phyloP scores from a whole-genome alignment of 1,140 invertebrate genomes.

The Drosophila arizonae region DNA sequence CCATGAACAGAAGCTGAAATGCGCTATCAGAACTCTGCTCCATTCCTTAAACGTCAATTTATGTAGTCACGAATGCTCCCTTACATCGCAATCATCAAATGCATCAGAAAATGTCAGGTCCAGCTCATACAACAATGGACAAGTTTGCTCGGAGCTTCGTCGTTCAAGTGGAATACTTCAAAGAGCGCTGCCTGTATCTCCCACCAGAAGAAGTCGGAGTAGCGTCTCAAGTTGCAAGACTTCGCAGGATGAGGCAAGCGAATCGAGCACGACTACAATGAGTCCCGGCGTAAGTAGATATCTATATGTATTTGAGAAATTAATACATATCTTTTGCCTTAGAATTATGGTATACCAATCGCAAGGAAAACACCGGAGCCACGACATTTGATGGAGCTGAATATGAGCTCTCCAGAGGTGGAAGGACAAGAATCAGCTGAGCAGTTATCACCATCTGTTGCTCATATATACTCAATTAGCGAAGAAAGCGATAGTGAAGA shows the following conservation, averaged over 20 bases:
- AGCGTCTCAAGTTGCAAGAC: neutral
- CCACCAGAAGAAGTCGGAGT: neutral
- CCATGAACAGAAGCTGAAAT: conserved; percentile 30
- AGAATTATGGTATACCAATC: neutral
- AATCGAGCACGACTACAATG: neutral
- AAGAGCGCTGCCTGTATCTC: conserved; percentile 3
- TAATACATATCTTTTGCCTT: neutral
- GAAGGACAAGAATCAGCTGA: neutral
- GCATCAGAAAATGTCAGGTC: conserved; percentile 3
- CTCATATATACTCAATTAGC: conserved; percentile 21
- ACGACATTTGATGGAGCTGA: conserved; percentile 14
- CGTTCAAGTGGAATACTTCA: conserved; percentile 20
- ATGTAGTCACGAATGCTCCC: neutral
- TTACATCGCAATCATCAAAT: neutral
- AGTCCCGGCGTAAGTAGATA: neutral
- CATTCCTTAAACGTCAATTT: conserved; percentile 15
- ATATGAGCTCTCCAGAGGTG: neutral
- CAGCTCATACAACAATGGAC: neutral
- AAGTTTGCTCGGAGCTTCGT: conserved; percentile 19
- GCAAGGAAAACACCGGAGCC: conserved; percentile 17
- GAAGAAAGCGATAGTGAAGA: conserved; percentile 35
- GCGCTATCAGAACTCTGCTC: conserved; percentile 11
- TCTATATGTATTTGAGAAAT: too few relatives aligned
- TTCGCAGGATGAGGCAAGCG: neutral
- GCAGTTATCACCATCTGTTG: neutral